phyloP scores from a whole-genome alignment of 2,797 vertebrate genomes.

The Acomys russatus region DNA sequence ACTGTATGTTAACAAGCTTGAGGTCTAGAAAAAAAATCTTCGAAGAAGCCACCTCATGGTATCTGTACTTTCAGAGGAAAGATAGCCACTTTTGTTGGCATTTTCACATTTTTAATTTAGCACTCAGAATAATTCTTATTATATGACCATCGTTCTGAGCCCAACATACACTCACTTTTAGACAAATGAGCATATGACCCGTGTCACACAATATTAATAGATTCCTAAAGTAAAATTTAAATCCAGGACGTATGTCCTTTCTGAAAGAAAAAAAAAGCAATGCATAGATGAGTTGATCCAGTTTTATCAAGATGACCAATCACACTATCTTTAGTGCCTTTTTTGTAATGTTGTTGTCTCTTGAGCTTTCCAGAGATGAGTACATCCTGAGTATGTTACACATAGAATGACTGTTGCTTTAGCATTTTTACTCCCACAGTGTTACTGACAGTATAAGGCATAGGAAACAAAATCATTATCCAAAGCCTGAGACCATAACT shows the following conservation, averaged over 20 bases:
- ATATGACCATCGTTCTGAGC: not conserved
- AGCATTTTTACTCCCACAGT: slow-evolving; percentile 28
- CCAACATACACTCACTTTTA: not conserved
- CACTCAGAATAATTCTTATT: not conserved
- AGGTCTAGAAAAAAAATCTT: slow-evolving; percentile 33
- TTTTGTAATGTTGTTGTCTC: not conserved
- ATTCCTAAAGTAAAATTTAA: not conserved
- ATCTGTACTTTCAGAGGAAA: not conserved
- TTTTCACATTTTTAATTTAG: slow-evolving; percentile 23
- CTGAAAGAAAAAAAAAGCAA: not conserved
- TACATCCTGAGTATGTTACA: not conserved
- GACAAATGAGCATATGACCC: slow-evolving; percentile 3
- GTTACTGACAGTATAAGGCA: not conserved
- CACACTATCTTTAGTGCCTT: slow-evolving; percentile 6
- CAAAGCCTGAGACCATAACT: not conserved
- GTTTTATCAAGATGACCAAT: not conserved
- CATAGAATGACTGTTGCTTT: not conserved
- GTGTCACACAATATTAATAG: not conserved
- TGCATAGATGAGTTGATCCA: not conserved
- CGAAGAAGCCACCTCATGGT: not conserved
- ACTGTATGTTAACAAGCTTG: not conserved
- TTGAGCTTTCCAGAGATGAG: not conserved
- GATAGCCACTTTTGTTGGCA: slow-evolving; percentile 17
- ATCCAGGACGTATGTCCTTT: not conserved
- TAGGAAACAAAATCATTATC: slow-evolving; percentile 17